These are phyloP conservation scores for Gracilinanus agilis DNA, from an alignment of 2,113 vertebrate species.

Conservation along the genomic window DNA sequence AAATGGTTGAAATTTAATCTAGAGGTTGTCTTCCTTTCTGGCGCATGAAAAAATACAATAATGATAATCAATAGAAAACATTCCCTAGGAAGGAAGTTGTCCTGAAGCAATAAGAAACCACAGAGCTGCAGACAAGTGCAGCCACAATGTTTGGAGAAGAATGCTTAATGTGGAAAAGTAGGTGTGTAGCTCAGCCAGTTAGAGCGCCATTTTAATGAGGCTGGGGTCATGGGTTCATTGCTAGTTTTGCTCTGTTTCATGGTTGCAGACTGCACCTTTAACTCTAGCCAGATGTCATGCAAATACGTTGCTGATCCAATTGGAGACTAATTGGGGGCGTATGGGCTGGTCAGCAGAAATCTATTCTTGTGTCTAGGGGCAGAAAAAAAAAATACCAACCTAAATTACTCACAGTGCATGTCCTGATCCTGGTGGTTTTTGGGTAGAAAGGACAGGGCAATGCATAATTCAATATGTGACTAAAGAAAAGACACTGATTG, in stretches of 20 bases:
- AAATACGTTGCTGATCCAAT: background rate
- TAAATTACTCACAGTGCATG: background rate
- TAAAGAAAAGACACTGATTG: background rate
- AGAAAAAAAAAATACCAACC: background rate
- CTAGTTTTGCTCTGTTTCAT: background rate
- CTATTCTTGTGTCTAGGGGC: background rate
- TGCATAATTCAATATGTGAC: background rate
- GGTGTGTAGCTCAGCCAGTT: background rate
- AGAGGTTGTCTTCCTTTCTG: conserved; percentile 60
- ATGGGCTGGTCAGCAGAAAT: background rate
- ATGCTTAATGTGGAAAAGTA: background rate
- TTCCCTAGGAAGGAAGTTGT: conserved; percentile 33
- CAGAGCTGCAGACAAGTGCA: background rate
- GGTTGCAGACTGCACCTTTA: background rate
- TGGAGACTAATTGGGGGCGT: background rate
- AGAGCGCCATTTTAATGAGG: background rate
- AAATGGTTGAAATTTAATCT: conserved; percentile 67
- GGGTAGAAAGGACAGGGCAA: background rate
- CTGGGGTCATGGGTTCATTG: background rate
- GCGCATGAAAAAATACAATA: conserved; percentile 64
- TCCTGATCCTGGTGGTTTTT: background rate
- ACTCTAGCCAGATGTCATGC: background rate
- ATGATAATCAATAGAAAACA: conserved; percentile 67
- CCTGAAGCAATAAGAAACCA: conserved; percentile 34
- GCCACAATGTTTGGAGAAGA: background rate